Base-by-base conservation (phyloP, 2,888 invertebrate species). In the Thelaira solivaga region DNA sequence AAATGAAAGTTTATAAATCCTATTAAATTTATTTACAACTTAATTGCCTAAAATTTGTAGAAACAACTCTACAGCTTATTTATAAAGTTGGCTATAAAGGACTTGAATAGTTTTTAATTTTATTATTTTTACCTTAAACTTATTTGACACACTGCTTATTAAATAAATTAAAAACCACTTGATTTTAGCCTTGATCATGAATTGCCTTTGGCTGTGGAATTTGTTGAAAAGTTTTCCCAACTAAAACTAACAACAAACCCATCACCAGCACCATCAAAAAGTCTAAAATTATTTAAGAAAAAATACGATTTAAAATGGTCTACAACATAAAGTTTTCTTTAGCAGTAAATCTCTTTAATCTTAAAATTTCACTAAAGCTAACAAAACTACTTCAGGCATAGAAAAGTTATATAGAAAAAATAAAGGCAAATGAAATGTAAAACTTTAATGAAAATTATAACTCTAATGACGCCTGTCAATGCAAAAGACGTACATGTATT, bases 281-380 rank as follows among this genome's bases (percentile, higher is more conserved):
- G 43, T 29, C 51, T 43, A 24, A 68, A 53, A 62, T 39, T 4
- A 22, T n/a, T n/a, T n/a, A 43, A 47, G 18, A 39, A 29, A 34
- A 45, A 7, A 34, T 45, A n/a, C 16, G 22, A 7, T 22, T 51
- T 13, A 47, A 34, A n/a, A n/a, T n/a, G 41, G 55, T 11, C 43
- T 34, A 59, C 47, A 49, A 47, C 24, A 49, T 26, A 69, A 69
- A 41, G 13, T 64, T 55, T 22, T 16, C 64, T 49, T 39, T 73
- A 65, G 57, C 57, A 57, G 22, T 26, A 65, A 73, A 47, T 36
- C 65, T 49, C 11, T 2, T 34, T 49, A 65, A 59, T 13, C 1
- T 34, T 49, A 65, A 59, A 13, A 39, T 39, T 1, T 43, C 36
- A 41, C 34, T 51, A 24, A 6, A 47, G 22, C 22, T 29, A 55